phyloP scores from a whole-genome alignment of 1,140 invertebrate genomes.

The Drosophila nikananu region DNA sequence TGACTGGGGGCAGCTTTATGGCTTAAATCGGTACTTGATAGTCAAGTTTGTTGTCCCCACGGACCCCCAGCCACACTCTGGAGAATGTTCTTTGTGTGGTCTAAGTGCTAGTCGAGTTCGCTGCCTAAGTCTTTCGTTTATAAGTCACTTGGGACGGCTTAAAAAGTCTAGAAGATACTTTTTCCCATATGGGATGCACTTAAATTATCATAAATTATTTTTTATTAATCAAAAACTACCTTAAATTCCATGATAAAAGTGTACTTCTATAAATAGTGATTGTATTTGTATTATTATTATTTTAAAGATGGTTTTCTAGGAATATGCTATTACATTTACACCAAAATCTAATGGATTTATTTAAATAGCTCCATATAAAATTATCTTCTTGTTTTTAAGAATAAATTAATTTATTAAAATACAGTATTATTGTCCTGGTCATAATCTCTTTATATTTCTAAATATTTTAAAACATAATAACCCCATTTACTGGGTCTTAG shows the following conservation, averaged over 20 bases:
- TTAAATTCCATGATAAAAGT: not conserved
- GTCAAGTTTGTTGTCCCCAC: constrained; percentile 28
- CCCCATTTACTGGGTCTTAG: not conserved
- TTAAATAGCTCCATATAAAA: too few relatives aligned
- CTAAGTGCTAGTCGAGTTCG: constrained; percentile 39
- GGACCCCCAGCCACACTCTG: not conserved
- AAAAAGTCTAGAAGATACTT: not conserved
- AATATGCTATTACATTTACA: too few relatives aligned
- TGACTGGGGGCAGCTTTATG: constrained; percentile 53
- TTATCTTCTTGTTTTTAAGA: too few relatives aligned
- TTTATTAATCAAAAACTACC: not conserved
- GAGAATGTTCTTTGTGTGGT: constrained; percentile 29
- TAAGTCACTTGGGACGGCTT: not conserved
- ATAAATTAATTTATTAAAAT: too few relatives aligned
- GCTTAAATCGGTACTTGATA: constrained; percentile 56
- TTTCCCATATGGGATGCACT: not conserved
- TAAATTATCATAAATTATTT: not conserved
- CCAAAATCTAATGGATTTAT: too few relatives aligned
- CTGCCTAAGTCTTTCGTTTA: constrained; percentile 63
- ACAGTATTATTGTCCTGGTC: too few relatives aligned
- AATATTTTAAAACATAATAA: too few relatives aligned
- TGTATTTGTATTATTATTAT: too few relatives aligned
- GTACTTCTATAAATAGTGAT: too few relatives aligned
- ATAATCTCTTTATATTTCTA: not conserved
- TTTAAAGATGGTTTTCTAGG: too few relatives aligned